These are phyloP conservation scores for Mus pahari DNA, from an alignment of 2,113 vertebrate genomes.

Conservation along the genomic window DNA sequence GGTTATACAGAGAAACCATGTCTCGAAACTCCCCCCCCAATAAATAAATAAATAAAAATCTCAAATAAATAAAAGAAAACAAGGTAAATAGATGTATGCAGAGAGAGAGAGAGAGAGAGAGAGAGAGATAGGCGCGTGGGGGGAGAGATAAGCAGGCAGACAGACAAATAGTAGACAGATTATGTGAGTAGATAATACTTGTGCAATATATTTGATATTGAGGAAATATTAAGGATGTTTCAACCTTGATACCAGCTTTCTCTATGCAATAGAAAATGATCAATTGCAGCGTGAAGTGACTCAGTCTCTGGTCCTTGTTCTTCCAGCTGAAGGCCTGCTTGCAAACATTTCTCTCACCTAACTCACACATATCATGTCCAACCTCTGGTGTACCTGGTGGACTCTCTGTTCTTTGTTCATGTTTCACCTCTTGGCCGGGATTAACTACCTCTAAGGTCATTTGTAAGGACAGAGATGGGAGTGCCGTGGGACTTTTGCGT, in stretches of 20 bases:
- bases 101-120: background rate
- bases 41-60: no score
- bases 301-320: constrained; percentile 62
- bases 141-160: background rate
- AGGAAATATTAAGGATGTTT: background rate
- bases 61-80: constrained; percentile 20
- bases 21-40: no score
- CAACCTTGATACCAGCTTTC: background rate
- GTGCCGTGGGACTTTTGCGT: constrained; percentile 79
- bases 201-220: background rate
- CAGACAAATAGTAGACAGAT: no score
- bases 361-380: constrained; percentile 22
- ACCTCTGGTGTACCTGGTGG: background rate
- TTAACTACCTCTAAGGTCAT: constrained; percentile 78
- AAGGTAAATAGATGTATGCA: background rate
- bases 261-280: constrained; percentile 66
- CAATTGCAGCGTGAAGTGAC: constrained; percentile 52
- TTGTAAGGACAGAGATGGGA: constrained; percentile 79
- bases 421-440: constrained; percentile 80
- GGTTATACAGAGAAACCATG: no score
- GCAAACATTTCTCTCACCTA: constrained; percentile 62
- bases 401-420: constrained; percentile 61
- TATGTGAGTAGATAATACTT: background rate
- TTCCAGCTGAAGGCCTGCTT: constrained; percentile 30
- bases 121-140: background rate